Evolutionary conservation across 2,888 invertebrate genomes (phyloP).

Genomic region (Mechanitis mazaeus): DNA sequence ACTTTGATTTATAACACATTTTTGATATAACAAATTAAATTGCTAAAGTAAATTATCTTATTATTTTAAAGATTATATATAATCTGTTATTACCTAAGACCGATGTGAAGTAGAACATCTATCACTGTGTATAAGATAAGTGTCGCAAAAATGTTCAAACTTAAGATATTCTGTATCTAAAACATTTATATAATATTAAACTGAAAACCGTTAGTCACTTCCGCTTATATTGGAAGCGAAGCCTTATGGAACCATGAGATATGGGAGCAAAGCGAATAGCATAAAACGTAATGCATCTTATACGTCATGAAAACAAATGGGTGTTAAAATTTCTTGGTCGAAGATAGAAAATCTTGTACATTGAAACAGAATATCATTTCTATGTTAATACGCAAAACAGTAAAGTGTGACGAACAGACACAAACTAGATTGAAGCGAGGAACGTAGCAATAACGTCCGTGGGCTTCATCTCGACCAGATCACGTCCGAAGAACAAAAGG

Average conservation of each 20-base stretch:
- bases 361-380: conserved; percentile 49
- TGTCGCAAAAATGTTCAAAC: neutral
- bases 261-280: conserved; percentile 50
- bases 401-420: conserved; percentile 56
- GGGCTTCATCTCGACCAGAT: conserved; percentile 69
- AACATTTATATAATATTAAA: conserved; percentile 32
- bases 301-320: conserved; percentile 56
- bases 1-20: too few relatives aligned
- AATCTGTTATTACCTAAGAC: too few relatives aligned
- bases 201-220: conserved; percentile 52
- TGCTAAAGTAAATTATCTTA: too few relatives aligned
- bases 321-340: conserved; percentile 43
- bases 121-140: too few relatives aligned
- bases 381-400: conserved; percentile 51
- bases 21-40: too few relatives aligned
- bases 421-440: conserved; percentile 61
- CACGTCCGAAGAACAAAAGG: conserved; percentile 72
- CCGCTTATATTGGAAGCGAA: conserved; percentile 55
- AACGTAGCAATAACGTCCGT: conserved; percentile 61
- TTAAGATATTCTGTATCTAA: conserved; percentile 25
- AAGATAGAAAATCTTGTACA: conserved; percentile 37
- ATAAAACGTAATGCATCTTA: conserved; percentile 58
- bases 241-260: conserved; percentile 52
- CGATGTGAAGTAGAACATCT: too few relatives aligned
- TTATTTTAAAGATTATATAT: too few relatives aligned